These are phyloP conservation scores for Lepus timidus DNA, from an alignment of 2,113 vertebrate species.

Conservation along the genomic window DNA sequence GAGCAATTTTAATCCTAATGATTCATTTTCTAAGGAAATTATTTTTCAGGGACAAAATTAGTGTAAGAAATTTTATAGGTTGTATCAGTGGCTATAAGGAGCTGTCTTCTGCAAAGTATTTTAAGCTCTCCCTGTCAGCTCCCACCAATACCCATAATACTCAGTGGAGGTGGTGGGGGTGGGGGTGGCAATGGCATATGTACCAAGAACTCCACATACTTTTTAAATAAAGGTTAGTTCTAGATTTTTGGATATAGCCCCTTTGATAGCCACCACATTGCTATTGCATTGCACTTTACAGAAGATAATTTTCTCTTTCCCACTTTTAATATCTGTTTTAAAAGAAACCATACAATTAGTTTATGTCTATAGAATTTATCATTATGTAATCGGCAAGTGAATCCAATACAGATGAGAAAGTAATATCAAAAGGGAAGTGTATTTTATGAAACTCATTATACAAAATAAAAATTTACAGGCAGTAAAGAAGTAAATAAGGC, in stretches of 20 bases:
- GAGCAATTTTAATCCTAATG: neutral
- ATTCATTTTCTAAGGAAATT: neutral
- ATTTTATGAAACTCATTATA: no score
- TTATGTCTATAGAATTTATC: neutral
- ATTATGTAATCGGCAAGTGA: neutral
- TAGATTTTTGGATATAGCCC: neutral
- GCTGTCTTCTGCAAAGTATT: no score
- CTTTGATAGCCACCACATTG: neutral
- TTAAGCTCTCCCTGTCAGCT: no score
- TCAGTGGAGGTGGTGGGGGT: no score
- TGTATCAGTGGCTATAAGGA: neutral
- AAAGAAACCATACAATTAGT: neutral
- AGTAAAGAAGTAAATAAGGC: neutral
- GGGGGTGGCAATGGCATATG: no score
- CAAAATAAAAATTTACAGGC: neutral
- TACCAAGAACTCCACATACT: no score
- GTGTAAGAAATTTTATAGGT: neutral
- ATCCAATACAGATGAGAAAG: neutral
- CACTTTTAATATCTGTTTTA: neutral
- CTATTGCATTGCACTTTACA: no score
- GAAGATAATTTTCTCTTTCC: neutral
- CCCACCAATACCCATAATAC: rapidly evolving
- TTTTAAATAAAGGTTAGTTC: neutral
- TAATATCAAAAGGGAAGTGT: neutral
- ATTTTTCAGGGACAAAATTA: neutral